Base-by-base conservation (phyloP, 2,113 vertebrate genomes). In the Pimephales promelas region DNA sequence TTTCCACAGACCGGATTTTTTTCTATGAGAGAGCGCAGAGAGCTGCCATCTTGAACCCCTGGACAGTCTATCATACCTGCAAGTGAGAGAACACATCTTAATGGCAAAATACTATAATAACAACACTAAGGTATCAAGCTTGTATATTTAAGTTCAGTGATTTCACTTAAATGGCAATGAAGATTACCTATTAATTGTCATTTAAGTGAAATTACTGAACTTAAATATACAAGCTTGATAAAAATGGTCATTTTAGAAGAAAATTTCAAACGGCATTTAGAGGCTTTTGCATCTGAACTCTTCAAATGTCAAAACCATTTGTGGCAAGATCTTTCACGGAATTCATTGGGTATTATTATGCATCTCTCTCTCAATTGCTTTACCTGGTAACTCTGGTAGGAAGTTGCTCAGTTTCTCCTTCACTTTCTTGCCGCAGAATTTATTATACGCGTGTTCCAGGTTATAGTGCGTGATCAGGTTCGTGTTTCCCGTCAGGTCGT, bases 331-430 rank as follows among this genome's bases (percentile, higher is more conserved):
- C 3, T 28, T 49, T 28, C 11, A 73, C 5, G 10, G n/a, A 49
- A 28, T 49, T 28, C 11, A 16, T 5, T 0, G 13, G 6, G 49
- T 28, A 73, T 16, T 28, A 73, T 16, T 22, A 74, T 18, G 16
- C 24, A 75, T 49, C 18, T 20, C 14, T 31, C 10, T 64, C 26
- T 79, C 28, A 31, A 18, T 36, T 14, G 11, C 18, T 16, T 83
- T 36, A 93, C 98, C 98, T 61, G 97, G 98, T 89, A 99, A 91
- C 90, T 99, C 98, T 0, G 98, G 98, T 26, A 99, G 92, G 87
- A 99, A 99, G 92, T 98, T 98, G 90, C 98, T 99, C 83, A 99
- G 96, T 85, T 99, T 99, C 90, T 99, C 98, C 87, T 99, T 99
- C 90, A 99, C 97, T 82, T 99, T 99, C 93, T 99, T 99, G 11